These are phyloP conservation scores for Rhea americana DNA, from an alignment of 2,113 vertebrate species.

Conservation along the genomic window DNA sequence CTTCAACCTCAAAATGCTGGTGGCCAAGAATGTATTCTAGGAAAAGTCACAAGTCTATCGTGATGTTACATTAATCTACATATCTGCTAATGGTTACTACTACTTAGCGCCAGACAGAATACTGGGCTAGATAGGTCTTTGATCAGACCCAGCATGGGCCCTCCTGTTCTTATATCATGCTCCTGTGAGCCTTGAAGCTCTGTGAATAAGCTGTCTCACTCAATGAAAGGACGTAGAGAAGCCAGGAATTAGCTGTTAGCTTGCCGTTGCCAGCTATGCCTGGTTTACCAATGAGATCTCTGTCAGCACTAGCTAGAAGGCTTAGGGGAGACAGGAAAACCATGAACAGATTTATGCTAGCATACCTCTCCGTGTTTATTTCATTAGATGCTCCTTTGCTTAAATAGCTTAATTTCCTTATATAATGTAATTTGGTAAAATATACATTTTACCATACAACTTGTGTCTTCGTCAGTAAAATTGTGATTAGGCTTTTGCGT, in stretches of 20 bases:
- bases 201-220: neutral
- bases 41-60: neutral
- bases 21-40: neutral
- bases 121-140: neutral
- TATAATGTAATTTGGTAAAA: neutral
- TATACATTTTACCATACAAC: neutral
- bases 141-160: neutral
- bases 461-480: neutral
- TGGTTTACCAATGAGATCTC: neutral
- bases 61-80: rapidly evolving
- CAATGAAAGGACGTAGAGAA: neutral
- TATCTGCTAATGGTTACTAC: neutral
- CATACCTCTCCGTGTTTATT: neutral
- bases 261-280: neutral
- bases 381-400: neutral
- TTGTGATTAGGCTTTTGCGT: neutral
- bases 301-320: neutral
- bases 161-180: neutral
- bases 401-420: neutral
- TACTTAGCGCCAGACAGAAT: neutral
- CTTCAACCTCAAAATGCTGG: neutral
- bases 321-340: neutral
- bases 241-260: neutral
- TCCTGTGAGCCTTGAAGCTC: neutral
- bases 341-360: neutral